Evolutionary conservation across 2,797 vertebrate species (phyloP), one percentile per base, ranked within the genome.

Genomic region (Streptopelia turtur): DNA sequence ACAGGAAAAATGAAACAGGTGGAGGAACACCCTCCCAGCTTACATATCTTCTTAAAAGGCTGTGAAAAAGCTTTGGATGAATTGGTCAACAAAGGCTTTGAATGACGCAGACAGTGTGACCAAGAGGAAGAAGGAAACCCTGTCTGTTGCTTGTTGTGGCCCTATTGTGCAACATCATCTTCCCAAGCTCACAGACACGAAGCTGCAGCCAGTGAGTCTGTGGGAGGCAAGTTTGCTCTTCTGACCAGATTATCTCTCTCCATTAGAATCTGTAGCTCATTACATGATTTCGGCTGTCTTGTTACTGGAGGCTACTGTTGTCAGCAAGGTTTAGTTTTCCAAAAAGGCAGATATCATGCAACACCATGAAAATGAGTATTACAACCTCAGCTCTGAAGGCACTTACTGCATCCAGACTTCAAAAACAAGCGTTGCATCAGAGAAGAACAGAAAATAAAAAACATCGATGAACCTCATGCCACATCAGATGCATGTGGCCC

Each of bases 401-500:
- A 82, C 49, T 89, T 87, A 69, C 24, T 90, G 61, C 43, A 94
- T 77, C 35, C 60, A 89, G 88, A 31, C 56, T 76, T 92, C 65
- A 59, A 83, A 95, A 94, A 71, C 61, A 53, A 95, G 47, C 69
- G 53, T 81, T 95, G 90, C 89, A 96, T 39, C 70, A 90, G 76
- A 94, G 69, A 86, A 68, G 61, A 18, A 92, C 95, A 95, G 82
- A 93, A 89, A 97, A 61, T 84, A 83, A 95, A 84, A 96, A 94
- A 90, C 82, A 95, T 7, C 1, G 10, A 93, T 92, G 90, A 64
- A 13, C 35, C 31, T 88, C 47, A 70, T 6, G 27, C 31, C 89
- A 77, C 83, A 39, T 64, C 71, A 89, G 85, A 96, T 86, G 30
- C 69, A 95, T 59, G 15, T 27, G 71, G 59, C 78, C 31, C 35